Evolutionary conservation across 2,888 invertebrate species (phyloP).

Genomic region (Antitype chi): DNA sequence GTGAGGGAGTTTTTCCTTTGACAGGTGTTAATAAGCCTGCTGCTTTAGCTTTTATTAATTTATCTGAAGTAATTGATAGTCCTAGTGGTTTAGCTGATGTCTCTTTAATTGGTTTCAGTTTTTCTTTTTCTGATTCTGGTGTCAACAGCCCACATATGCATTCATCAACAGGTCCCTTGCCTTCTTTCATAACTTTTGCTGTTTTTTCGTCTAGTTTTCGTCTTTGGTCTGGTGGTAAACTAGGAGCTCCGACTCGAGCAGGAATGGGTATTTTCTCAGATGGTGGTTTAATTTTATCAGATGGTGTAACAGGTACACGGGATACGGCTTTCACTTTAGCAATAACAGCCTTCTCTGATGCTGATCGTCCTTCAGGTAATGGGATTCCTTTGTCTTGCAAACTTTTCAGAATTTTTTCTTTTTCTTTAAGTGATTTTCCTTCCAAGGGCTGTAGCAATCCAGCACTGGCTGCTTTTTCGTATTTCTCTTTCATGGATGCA

Average conservation of each 20-base stretch:
- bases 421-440: slow-evolving; percentile 67
- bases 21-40: slow-evolving; percentile 54
- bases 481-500: slow-evolving; percentile 11
- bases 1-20: slow-evolving; percentile 53
- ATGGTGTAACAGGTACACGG: not conserved
- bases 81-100: slow-evolving; percentile 63
- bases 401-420: slow-evolving; percentile 66
- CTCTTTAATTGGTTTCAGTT: slow-evolving; percentile 22
- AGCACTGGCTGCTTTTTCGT: not conserved
- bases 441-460: slow-evolving; percentile 57
- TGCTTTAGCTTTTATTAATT: slow-evolving; percentile 43
- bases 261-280: slow-evolving; percentile 12
- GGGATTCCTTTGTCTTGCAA: slow-evolving; percentile 65
- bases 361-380: slow-evolving; percentile 67
- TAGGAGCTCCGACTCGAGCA: slow-evolving; percentile 34
- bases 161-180: slow-evolving; percentile 69
- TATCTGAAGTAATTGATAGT: slow-evolving; percentile 38
- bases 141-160: slow-evolving; percentile 69
- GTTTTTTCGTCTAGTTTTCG: slow-evolving; percentile 60
- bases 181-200: slow-evolving; percentile 67
- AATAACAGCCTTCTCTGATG: slow-evolving; percentile 3
- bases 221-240: slow-evolving; percentile 37
- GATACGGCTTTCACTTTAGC: not conserved
- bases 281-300: slow-evolving; percentile 1
- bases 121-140: slow-evolving; percentile 52